Conservation (phyloP, 2,113 vertebrate species). For the Dipodomys spectabilis region DNA sequence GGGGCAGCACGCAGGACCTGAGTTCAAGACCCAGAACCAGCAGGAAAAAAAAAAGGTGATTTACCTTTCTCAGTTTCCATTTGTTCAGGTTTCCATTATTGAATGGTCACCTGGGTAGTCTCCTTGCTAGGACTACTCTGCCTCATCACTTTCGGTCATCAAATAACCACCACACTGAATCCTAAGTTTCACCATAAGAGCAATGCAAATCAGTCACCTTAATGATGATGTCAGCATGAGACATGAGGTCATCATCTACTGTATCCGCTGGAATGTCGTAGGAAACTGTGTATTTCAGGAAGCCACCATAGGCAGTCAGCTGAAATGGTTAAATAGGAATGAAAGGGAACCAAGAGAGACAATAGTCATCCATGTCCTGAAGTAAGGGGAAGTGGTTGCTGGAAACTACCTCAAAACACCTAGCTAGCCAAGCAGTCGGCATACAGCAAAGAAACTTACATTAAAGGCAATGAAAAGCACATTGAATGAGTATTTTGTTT, state of each 20-base stretch:
- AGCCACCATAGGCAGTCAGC: conserved; percentile 90
- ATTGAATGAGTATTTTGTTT: fast-evolving
- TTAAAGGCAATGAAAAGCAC: neutral
- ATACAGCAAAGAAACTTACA: neutral
- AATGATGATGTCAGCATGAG: conserved; percentile 88
- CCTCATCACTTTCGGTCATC: fast-evolving
- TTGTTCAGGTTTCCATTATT: neutral
- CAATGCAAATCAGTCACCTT: conserved; percentile 84
- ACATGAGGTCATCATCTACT: conserved; percentile 84
- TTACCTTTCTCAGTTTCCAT: neutral
- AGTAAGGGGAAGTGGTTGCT: fast-evolving
- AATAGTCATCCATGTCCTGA: fast-evolving
- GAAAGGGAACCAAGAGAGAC: neutral
- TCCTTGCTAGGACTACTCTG: fast-evolving
- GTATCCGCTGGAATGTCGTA: conserved; percentile 88
- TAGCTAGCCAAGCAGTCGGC: fast-evolving
- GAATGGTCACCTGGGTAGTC: neutral
- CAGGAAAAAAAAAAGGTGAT: neutral
- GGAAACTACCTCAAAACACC: neutral
- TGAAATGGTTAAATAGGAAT: conserved; percentile 70
- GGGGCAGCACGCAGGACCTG: too few relatives aligned
- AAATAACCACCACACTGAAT: neutral
- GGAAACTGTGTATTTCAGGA: conserved; percentile 89
- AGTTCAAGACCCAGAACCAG: too few relatives aligned
- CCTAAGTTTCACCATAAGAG: neutral